Percentiles rank a stretch among this genome's conserved stretches.
Evolutionary conservation across 2,888 invertebrate species (phyloP).

Genomic region (Rambutsinella grinnellia): DNA sequence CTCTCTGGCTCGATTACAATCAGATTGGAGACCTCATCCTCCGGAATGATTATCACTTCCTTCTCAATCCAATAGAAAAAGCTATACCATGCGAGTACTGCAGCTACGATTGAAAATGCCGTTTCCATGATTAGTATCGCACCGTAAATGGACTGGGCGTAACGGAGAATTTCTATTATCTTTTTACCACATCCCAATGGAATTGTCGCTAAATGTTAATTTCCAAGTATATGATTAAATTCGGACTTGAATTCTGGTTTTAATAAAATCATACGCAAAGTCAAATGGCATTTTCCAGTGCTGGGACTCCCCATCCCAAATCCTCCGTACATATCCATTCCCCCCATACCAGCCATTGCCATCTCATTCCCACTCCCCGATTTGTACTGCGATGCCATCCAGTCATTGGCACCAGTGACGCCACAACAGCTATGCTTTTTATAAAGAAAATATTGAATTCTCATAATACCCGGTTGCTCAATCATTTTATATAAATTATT

Average conservation of each 20-base stretch:
- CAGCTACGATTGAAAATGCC: slow-evolving; percentile 34
- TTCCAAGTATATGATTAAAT: neutral
- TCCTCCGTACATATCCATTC: neutral
- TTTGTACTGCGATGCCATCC: slow-evolving; percentile 59
- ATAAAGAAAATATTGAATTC: neutral
- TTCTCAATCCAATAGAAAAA: slow-evolving; percentile 64
- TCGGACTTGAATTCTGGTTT: neutral
- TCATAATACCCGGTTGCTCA: no score
- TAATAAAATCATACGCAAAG: slow-evolving; percentile 35
- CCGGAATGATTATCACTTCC: slow-evolving; percentile 60
- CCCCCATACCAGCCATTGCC: neutral
- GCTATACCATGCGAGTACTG: slow-evolving; percentile 56
- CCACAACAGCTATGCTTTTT: slow-evolving; percentile 61
- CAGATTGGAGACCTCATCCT: slow-evolving; percentile 62
- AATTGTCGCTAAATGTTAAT: no score
- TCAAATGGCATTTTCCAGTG: slow-evolving; percentile 62
- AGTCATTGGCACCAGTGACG: slow-evolving; percentile 62
- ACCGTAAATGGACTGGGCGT: slow-evolving; percentile 30
- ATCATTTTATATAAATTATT: no score
- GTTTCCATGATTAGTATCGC: slow-evolving; percentile 45
- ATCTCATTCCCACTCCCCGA: slow-evolving; percentile 10
- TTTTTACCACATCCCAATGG: slow-evolving; percentile 61
- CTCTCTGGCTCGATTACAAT: slow-evolving; percentile 61
- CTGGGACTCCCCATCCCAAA: slow-evolving; percentile 44
- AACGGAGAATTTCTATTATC: slow-evolving; percentile 49